Percentiles rank a stretch among this genome's conserved stretches.
Conservation (phyloP, 2,113 vertebrate genomes). For the Willisornis vidua region DNA sequence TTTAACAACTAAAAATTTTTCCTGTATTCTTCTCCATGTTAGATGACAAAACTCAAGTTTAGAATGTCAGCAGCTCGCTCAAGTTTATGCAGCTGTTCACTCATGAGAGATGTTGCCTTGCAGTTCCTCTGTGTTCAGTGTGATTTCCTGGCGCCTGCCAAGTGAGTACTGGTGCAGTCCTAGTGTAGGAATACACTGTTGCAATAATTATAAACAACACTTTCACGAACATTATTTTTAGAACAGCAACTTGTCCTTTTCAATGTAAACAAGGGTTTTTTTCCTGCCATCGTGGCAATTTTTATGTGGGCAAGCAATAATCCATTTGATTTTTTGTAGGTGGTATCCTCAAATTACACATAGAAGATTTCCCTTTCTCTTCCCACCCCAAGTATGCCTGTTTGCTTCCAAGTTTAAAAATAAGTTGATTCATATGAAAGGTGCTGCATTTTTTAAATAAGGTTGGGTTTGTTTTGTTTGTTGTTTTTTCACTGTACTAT, state of each 20-base stretch:
- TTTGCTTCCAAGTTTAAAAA: constrained; percentile 4
- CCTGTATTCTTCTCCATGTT: not conserved
- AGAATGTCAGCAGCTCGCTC: not conserved
- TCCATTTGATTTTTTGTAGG: constrained; percentile 34
- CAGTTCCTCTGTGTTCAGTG: not conserved
- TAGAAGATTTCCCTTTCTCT: not conserved
- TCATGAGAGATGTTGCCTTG: not conserved
- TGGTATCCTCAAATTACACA: not conserved
- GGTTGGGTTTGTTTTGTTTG: not conserved
- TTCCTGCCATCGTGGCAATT: not conserved
- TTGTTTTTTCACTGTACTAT: not conserved
- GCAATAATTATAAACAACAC: constrained; percentile 8
- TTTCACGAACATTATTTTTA: constrained; percentile 34
- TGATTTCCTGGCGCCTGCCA: not conserved
- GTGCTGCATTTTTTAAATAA: not conserved
- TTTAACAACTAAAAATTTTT: not conserved
- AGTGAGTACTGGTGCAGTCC: not conserved
- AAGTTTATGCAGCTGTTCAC: not conserved
- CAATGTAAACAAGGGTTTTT: not conserved
- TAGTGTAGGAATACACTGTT: constrained; percentile 12
- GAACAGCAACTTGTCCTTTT: not conserved
- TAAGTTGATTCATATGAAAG: not conserved
- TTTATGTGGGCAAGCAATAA: not conserved
- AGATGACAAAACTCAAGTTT: not conserved
- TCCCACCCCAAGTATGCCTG: not conserved